Conservation (phyloP, 2,888 invertebrate species). For the Hydraecia micacea region DNA sequence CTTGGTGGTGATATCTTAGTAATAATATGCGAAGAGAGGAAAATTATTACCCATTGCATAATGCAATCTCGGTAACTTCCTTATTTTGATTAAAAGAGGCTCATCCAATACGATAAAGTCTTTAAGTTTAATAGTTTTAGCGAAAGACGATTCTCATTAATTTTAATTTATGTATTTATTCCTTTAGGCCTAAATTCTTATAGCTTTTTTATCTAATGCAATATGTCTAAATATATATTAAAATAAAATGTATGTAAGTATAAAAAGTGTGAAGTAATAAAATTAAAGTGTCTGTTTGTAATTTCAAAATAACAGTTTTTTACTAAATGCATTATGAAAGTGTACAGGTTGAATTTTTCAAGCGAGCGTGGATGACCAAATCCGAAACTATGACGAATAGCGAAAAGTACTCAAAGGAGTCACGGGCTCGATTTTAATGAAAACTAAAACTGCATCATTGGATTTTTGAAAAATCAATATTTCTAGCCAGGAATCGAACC, state of each 20-base stretch:
- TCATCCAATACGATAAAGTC: not conserved
- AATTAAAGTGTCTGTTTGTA: not conserved
- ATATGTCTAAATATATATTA: too few species aligned
- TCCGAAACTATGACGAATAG: too few species aligned
- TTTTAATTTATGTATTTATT: slow-evolving; percentile 12
- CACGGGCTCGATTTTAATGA: too few species aligned
- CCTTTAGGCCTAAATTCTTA: not conserved
- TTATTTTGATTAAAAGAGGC: not conserved
- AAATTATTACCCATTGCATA: slow-evolving; percentile 24
- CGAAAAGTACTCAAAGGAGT: too few species aligned
- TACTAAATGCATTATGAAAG: too few species aligned
- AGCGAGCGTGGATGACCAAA: too few species aligned
- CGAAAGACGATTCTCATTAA: not conserved
- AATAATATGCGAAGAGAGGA: slow-evolving; percentile 8
- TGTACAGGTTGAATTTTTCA: too few species aligned
- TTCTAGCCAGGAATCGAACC: too few species aligned
- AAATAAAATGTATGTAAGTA: too few species aligned
- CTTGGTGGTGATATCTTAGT: slow-evolving; percentile 25
- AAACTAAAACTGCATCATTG: too few species aligned
- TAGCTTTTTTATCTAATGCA: not conserved
- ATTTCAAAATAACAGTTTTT: not conserved
- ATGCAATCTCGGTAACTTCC: not conserved
- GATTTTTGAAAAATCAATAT: too few species aligned
- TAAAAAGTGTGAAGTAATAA: not conserved
- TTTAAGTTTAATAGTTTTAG: slow-evolving; percentile 1